These are phyloP conservation scores for Epirrita christyi DNA, from an alignment of 2,888 invertebrate species.

Conservation along the genomic window DNA sequence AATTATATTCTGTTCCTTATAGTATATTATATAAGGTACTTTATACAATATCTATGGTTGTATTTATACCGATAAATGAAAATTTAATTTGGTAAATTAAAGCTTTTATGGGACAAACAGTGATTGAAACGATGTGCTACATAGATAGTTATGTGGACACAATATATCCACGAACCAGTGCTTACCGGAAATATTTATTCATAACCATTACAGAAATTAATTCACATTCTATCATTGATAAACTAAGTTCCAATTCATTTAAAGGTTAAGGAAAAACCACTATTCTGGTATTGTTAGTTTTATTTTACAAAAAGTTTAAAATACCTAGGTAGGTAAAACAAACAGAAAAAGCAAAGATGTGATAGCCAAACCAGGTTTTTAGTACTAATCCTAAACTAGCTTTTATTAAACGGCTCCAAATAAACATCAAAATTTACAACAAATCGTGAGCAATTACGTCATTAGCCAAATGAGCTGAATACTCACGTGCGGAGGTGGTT, in stretches of 20 bases:
- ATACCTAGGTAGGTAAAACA: too few species aligned
- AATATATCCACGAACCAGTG: neutral
- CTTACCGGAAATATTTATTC: neutral
- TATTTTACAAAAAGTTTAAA: too few species aligned
- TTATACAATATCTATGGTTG: neutral
- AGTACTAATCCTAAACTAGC: neutral
- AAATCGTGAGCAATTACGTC: slow-evolving; percentile 19
- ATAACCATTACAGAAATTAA: neutral
- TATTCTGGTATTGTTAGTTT: too few species aligned
- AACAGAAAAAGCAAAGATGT: too few species aligned
- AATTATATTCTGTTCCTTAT: too few species aligned
- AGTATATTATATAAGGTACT: too few species aligned
- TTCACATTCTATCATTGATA: neutral
- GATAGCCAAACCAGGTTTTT: too few species aligned
- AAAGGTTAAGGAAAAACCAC: neutral
- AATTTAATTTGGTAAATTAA: slow-evolving; percentile 16
- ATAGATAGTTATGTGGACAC: slow-evolving; percentile 14
- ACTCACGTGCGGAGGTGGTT: slow-evolving; percentile 3
- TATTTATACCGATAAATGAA: neutral
- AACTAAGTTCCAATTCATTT: neutral
- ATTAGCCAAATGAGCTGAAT: slow-evolving; percentile 15
- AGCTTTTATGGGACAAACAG: slow-evolving; percentile 3
- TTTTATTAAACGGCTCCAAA: neutral
- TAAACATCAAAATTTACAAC: slow-evolving; percentile 5
- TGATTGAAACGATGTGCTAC: slow-evolving; percentile 8